These are phyloP conservation scores for Euzophera pinguis DNA, from an alignment of 2,888 invertebrate genomes.

Conservation along the genomic window DNA sequence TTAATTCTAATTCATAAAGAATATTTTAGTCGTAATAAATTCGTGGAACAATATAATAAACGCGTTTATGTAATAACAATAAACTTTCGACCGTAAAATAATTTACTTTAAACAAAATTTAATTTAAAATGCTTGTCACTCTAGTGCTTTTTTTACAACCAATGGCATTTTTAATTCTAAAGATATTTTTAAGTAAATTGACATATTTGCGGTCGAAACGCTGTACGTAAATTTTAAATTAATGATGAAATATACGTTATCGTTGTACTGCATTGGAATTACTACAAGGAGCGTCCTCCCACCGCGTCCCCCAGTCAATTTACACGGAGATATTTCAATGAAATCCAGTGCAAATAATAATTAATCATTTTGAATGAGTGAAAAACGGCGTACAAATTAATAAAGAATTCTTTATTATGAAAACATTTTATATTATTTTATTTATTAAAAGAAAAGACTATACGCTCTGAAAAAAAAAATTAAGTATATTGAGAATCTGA, in stretches of 20 bases:
- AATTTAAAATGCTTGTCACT: background rate
- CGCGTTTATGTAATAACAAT: conserved; percentile 10
- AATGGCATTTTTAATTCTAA: no score
- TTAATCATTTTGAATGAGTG: background rate
- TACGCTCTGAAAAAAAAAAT: no score
- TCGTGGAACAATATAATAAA: conserved; percentile 12
- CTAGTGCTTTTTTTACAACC: background rate
- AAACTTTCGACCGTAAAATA: background rate
- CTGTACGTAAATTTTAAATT: background rate
- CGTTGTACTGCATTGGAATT: conserved; percentile 4
- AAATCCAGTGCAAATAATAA: conserved; percentile 25
- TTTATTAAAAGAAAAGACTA: no score
- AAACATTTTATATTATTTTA: no score
- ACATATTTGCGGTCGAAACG: background rate
- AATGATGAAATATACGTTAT: background rate
- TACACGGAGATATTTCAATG: conserved; percentile 42
- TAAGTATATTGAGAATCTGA: no score
- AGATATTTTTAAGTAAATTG: no score
- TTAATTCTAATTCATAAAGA: conserved; percentile 27
- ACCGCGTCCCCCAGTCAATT: conserved; percentile 70
- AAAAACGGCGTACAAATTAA: no score
- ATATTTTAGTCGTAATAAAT: conserved; percentile 17
- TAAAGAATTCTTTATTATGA: no score
- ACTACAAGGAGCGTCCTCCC: conserved; percentile 41
- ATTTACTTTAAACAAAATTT: background rate